Conservation (phyloP, 2,888 invertebrate species). For the Mantis religiosa region DNA sequence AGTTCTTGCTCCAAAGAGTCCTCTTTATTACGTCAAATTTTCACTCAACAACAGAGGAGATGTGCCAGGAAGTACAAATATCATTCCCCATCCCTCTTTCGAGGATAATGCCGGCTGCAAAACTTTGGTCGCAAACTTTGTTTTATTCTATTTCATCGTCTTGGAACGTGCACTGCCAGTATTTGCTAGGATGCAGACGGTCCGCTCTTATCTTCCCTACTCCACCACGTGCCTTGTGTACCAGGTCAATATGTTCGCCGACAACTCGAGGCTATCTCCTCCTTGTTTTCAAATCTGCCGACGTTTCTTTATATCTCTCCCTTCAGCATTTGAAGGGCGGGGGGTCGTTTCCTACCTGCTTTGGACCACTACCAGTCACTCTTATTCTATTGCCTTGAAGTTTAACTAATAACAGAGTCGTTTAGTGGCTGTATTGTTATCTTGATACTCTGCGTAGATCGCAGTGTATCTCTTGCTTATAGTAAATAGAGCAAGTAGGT, state of each 20-base stretch:
- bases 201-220: not conserved
- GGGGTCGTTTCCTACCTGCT: too few species aligned
- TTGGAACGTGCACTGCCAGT: not conserved
- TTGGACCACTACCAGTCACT: too few species aligned
- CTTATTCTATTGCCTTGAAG: too few species aligned
- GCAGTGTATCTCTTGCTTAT: too few species aligned
- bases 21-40: not conserved
- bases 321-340: too few species aligned
- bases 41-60: not conserved
- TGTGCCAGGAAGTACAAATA: not conserved
- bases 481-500: too few species aligned
- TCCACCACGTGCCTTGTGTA: not conserved
- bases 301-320: too few species aligned
- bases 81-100: not conserved
- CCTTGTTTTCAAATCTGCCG: not conserved
- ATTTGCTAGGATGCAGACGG: not conserved
- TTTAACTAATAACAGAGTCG: too few species aligned
- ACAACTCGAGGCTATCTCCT: not conserved
- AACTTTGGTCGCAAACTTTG: not conserved
- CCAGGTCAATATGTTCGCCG: not conserved
- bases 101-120: not conserved
- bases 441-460: too few species aligned
- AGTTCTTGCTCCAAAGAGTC: not conserved
- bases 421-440: too few species aligned
- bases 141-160: not conserved